These are phyloP conservation scores for Nyctereutes procyonoides DNA, from an alignment of 2,113 vertebrate genomes.

Conservation along the genomic window DNA sequence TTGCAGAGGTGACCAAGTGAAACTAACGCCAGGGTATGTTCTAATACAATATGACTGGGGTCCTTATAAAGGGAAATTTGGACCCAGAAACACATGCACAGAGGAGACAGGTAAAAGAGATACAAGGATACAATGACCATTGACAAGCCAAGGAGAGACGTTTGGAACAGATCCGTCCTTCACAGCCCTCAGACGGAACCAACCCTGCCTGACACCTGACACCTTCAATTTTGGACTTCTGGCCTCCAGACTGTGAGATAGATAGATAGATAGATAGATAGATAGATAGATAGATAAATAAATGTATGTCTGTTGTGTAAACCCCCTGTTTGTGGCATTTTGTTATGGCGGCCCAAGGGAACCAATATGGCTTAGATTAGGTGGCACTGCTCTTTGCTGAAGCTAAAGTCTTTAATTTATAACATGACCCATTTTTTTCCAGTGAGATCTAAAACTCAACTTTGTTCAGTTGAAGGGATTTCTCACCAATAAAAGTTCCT, in stretches of 20 bases:
- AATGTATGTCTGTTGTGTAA: background rate
- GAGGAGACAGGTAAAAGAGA: background rate
- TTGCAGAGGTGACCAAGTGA: background rate
- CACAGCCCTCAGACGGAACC: background rate
- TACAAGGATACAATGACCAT: fast-evolving
- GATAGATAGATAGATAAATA: no score
- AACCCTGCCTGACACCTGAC: background rate
- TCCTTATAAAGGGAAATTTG: background rate
- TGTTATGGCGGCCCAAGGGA: no score
- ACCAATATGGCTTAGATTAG: no score
- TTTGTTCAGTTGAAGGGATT: background rate
- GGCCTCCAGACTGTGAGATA: background rate
- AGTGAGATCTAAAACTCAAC: background rate
- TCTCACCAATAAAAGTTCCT: background rate
- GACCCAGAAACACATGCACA: fast-evolving
- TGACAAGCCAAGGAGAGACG: background rate
- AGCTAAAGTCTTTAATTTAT: background rate
- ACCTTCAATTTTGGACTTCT: background rate
- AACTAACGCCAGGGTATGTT: background rate
- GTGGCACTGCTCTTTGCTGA: background rate
- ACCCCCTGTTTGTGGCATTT: no score
- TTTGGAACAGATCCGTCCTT: fast-evolving
- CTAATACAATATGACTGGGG: background rate
- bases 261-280: no score
- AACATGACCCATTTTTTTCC: background rate